A percentile compares a stretch with the other conserved stretches of the same genome.
phyloP scores from a whole-genome alignment of 2,113 vertebrate genomes.

The Tiliqua scincoides region DNA sequence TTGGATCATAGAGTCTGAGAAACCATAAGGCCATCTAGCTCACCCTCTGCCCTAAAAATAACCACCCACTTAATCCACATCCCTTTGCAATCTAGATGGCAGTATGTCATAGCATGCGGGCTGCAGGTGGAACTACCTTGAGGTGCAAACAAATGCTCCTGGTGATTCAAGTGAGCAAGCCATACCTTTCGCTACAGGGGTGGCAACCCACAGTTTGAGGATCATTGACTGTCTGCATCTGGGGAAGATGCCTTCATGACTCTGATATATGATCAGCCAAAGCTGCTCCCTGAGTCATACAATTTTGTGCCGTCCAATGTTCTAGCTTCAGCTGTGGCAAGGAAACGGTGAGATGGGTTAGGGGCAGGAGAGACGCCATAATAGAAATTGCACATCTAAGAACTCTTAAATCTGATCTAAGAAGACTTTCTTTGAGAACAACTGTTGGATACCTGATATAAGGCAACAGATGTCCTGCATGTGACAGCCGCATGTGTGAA shows the following conservation, averaged over 20 bases:
- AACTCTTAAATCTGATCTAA: neutral
- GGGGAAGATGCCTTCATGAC: neutral
- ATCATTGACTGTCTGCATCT: neutral
- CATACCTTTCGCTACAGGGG: neutral
- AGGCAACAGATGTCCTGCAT: slow-evolving; percentile 14
- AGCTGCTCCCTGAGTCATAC: neutral
- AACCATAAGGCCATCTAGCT: neutral
- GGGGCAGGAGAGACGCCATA: neutral
- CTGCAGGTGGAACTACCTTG: neutral
- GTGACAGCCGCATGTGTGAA: neutral
- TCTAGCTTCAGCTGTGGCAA: neutral
- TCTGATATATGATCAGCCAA: neutral
- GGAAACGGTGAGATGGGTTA: neutral
- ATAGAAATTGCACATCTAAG: neutral
- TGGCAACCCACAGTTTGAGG: neutral
- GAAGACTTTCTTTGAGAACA: neutral
- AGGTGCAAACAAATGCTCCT: neutral
- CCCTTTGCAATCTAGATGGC: neutral
- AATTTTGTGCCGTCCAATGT: neutral
- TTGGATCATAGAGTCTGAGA: neutral
- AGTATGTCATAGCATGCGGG: neutral
- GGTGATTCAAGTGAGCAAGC: neutral
- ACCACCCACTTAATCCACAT: neutral
- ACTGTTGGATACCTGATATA: slow-evolving; percentile 10
- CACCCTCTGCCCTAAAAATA: neutral